A percentile compares a stretch with the other conserved stretches of the same genome.
Evolutionary conservation across 2,888 invertebrate species (phyloP).

Genomic region (Dicyrtomina minuta): DNA sequence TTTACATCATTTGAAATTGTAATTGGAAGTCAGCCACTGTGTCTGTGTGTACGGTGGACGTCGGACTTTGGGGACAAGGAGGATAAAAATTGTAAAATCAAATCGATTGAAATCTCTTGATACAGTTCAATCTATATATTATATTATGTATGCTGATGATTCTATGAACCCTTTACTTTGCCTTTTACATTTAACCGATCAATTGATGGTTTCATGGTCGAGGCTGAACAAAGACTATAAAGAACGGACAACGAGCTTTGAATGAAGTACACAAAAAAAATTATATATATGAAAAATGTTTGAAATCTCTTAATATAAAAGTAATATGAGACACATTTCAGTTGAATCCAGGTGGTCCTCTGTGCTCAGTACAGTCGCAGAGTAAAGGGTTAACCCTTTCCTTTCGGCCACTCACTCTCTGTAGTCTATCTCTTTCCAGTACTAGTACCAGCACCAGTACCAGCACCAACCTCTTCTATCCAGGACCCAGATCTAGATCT

Average conservation of each 20-base stretch:
- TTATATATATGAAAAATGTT: constrained; percentile 25
- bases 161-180: constrained; percentile 7
- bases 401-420: constrained; percentile 7
- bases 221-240: neutral
- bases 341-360: constrained; percentile 31
- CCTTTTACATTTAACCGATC: constrained; percentile 4
- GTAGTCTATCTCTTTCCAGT: neutral
- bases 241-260: constrained; percentile 19
- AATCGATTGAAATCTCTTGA: constrained; percentile 3
- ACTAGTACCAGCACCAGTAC: neutral
- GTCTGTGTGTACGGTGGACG: no score
- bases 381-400: constrained; percentile 19
- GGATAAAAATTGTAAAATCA: neutral
- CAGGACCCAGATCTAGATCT: no score
- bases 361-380: neutral
- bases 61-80: neutral
- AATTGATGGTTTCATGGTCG: constrained; percentile 8
- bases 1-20: no score
- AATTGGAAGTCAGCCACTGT: neutral
- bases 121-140: neutral
- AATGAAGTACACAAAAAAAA: neutral
- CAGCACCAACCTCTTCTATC: no score
- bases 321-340: constrained; percentile 32
- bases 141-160: neutral
- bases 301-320: constrained; percentile 31